Base-by-base conservation (phyloP, 2,113 vertebrate genomes). In the Hemibagrus wyckioides region DNA sequence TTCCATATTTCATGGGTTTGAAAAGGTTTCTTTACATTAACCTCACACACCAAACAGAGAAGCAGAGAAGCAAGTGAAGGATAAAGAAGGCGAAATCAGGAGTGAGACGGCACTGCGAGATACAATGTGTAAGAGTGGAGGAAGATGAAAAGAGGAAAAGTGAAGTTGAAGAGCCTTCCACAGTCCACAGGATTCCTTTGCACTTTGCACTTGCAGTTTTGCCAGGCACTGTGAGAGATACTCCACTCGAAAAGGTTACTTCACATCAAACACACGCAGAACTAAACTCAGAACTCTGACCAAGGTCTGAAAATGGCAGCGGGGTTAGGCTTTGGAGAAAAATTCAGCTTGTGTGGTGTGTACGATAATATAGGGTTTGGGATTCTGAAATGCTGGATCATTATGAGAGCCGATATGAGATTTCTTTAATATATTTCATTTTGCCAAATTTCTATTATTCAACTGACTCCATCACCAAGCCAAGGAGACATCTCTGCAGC, bases 81-180 rank as follows among this genome's bases (percentile, higher is more conserved):
- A 73, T 25, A 73, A 41, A 73, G 19, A 23, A 41, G 19, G 3
- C 0, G 36, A 73, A 11, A 41, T 19, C 0, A 3, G 23, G 9
- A 73, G 69, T 23, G 36, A 41, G 69, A 73, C 19, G 39, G 67
- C 8, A 39, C 67, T 39, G 67, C 2, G 6, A 71, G 65, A 36
- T 36, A 33, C 33, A 6, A 67, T 19, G 65, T 7, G 28, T n/a
- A 13, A 30, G 63, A 65, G 33, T 39, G 7, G 69, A 73, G 39
- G 36, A 73, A 73, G 69, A 73, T 73, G 36, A 73, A 73, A 73
- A 73, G 69, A 41, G 36, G 10, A 41, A 41, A 71, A 73, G 69
- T 73, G 36, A 73, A 73, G 69, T 36, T 73, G 36, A 73, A 73
- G 69, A 73, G 36, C 36, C 36, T 73, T 41, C 36, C 69, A 73